Conservation (phyloP, 2,888 invertebrate species). For the Drosophila histrio region DNA sequence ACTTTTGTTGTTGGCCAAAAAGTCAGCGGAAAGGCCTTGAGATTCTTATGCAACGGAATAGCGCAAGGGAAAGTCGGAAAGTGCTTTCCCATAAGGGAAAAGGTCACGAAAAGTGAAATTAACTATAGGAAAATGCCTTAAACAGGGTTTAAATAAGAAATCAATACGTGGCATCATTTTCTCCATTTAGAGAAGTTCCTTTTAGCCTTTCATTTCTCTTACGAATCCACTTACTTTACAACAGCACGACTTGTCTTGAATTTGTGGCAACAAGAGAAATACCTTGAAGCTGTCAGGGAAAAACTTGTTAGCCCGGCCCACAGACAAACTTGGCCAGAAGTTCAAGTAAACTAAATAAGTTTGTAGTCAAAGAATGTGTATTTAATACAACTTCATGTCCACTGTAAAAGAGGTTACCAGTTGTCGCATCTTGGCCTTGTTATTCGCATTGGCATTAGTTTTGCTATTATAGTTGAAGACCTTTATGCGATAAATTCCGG, state of each 20-base stretch:
- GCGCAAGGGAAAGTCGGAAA: slow-evolving; percentile 13
- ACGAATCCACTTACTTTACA: too few relatives aligned
- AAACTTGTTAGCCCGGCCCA: neutral
- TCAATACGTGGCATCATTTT: neutral
- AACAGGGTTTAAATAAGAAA: neutral
- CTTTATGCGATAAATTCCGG: slow-evolving; percentile 50
- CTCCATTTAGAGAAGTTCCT: neutral
- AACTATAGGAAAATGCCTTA: too few relatives aligned
- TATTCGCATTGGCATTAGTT: neutral
- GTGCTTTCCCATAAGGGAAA: neutral
- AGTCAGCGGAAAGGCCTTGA: slow-evolving; percentile 24
- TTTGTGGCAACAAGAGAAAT: neutral
- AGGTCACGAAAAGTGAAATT: slow-evolving; percentile 2
- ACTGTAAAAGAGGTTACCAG: slow-evolving; percentile 29
- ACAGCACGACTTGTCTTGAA: too few relatives aligned
- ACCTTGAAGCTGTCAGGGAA: too few relatives aligned
- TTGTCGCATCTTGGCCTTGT: slow-evolving; percentile 39
- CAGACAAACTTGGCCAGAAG: neutral
- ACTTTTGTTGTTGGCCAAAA: slow-evolving; percentile 2
- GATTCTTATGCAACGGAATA: slow-evolving; percentile 31
- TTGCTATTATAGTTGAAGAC: slow-evolving; percentile 32
- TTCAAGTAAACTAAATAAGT: neutral
- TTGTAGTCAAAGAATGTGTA: neutral
- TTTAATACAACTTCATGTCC: slow-evolving; percentile 59
- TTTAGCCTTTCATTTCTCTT: neutral